phyloP scores from a whole-genome alignment of 2,888 invertebrate species.

The Coleophora flavipennella region DNA sequence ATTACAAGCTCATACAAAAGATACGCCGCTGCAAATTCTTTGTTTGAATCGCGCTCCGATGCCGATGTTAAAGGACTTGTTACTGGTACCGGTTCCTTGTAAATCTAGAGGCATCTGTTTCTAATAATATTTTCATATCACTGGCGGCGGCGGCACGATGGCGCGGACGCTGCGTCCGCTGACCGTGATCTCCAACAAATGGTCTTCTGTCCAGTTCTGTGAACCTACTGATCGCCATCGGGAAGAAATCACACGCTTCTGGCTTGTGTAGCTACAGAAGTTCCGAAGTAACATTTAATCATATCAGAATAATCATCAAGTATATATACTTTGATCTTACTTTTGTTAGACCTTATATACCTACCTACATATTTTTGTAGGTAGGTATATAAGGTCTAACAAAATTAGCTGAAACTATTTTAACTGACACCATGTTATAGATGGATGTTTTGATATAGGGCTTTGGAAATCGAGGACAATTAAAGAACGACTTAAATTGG shows the following conservation, averaged over 20 bases:
- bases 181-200: slow-evolving; percentile 53
- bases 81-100: slow-evolving; percentile 6
- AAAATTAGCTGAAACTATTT: too few species aligned
- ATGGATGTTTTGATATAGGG: too few species aligned
- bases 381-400: too few species aligned
- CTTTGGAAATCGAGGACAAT: too few species aligned
- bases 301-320: too few species aligned
- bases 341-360: too few species aligned
- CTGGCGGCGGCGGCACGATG: slow-evolving; percentile 31
- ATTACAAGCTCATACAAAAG: slow-evolving; percentile 11
- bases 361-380: too few species aligned
- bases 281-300: too few species aligned
- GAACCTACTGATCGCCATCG: slow-evolving; percentile 53
- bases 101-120: slow-evolving; percentile 45
- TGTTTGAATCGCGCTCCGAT: background rate
- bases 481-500: too few species aligned
- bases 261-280: too few species aligned
- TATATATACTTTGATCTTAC: too few species aligned
- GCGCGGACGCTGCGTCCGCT: slow-evolving; percentile 29
- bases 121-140: slow-evolving; percentile 63
- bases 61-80: slow-evolving; percentile 1
- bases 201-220: slow-evolving; percentile 59
- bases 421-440: too few species aligned
- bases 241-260: slow-evolving; percentile 11
- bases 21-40: slow-evolving; percentile 1